Base-by-base conservation (phyloP, 1,140 invertebrate genomes). In the Drosophila tristis region DNA sequence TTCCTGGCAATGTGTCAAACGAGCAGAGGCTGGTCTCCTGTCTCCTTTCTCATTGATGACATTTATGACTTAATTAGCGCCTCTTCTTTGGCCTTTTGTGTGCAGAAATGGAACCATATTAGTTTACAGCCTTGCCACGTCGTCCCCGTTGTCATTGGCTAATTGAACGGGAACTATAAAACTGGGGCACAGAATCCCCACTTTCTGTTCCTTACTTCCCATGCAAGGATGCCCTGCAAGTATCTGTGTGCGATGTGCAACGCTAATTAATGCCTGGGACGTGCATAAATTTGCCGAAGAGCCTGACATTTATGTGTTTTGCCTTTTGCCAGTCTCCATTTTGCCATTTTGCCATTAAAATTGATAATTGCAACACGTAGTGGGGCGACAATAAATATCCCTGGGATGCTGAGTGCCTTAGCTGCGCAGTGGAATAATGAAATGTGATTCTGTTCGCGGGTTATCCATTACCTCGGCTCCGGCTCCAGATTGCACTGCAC, bases 401-500 rank as follows among this genome's bases (percentile, higher is more conserved):
- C 4, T 0, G 16, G 5, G 44, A 31, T 39, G 50, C 9, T 11
- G 65, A 47, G 42, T 55, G 61, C 62, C 35, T 2, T 9, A 9
- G 29, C 3, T 8, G 29, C 35, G 9, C 11, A 39, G 35, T 13
- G 35, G 25, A 67, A 49, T 70, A 72, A 60, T 60, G 25, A 72
- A 72, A 70, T 72, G 26, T 42, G 29, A 60, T 60, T 70, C 48
- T 53, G 20, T 8, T 53, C 11, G 50, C 26, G 50, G 26, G 8
- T 45, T 6, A 25, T 31, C 8, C 2, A 20, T 57, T 80, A 91
- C 90, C 86, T 87, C 25, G 84, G 76, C 11, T 70, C 66, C 15
- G 90, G 86, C 62, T 87, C 90, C 55, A 91, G 43, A 31, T 68
- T 91, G 61, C 90, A 91, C 45, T 91, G 86, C 47, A 91, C 90